phyloP scores from a whole-genome alignment of 2,888 invertebrate species.

The Pyrochroa serraticornis region DNA sequence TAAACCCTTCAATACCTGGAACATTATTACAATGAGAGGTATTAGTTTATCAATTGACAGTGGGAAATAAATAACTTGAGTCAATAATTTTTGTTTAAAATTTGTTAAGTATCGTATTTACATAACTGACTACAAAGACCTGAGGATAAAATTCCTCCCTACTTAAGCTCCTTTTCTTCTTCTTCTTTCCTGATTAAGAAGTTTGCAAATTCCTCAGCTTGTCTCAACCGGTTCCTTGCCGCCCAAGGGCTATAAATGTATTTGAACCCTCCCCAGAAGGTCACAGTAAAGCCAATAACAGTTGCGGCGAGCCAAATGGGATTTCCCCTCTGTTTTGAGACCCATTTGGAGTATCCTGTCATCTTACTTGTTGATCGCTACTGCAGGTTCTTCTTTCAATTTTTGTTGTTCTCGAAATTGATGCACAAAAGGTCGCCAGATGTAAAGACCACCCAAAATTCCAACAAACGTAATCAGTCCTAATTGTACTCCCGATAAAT shows the following conservation, averaged over 20 bases:
- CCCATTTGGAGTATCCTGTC: not conserved
- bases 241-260: not conserved
- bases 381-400: not conserved
- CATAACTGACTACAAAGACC: slow-evolving; percentile 16
- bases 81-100: slow-evolving; percentile 19
- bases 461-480: slow-evolving; percentile 3
- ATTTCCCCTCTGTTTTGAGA: not conserved
- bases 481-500: not conserved
- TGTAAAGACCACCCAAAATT: slow-evolving; percentile 8
- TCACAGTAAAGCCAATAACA: not conserved
- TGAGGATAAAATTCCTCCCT: no score
- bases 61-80: no score
- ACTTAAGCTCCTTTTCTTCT: not conserved
- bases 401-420: not conserved
- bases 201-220: slow-evolving; percentile 5
- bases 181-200: not conserved
- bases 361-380: not conserved
- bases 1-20: no score
- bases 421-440: slow-evolving; percentile 6
- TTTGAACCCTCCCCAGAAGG: not conserved
- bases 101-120: slow-evolving; percentile 30
- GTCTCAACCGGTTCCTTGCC: not conserved
- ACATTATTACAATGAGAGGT: no score
- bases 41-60: no score
- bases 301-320: not conserved